phyloP scores from a whole-genome alignment of 2,797 vertebrate species.

The Synanceia verrucosa region DNA sequence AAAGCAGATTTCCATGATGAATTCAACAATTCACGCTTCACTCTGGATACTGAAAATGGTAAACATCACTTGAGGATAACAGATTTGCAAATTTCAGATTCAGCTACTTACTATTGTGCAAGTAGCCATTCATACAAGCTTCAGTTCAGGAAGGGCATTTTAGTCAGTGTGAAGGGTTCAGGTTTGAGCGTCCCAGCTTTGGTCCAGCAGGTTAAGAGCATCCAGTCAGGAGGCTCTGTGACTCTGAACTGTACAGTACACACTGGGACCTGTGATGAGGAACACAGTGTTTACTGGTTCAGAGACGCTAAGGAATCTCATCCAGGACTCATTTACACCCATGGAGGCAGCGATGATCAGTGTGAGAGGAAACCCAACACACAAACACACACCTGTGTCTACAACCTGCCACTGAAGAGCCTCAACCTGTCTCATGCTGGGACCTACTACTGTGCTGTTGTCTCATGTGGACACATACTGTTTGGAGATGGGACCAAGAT shows the following conservation, averaged over 20 bases:
- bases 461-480: conserved; percentile 58
- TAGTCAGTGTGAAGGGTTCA: conserved; percentile 7
- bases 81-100: conserved; percentile 14
- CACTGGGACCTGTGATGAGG: conserved; percentile 43
- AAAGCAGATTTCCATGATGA: conserved; percentile 1
- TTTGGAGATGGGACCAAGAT: conserved; percentile 39
- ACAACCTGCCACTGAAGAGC: not conserved
- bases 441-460: conserved; percentile 65
- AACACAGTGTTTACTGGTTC: conserved; percentile 62
- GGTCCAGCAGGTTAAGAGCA: conserved; percentile 20
- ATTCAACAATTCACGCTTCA: conserved; percentile 14
- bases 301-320: conserved; percentile 24
- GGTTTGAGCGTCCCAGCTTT: not conserved
- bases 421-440: conserved; percentile 27
- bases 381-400: conserved; percentile 18
- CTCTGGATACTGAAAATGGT: not conserved
- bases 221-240: conserved; percentile 37
- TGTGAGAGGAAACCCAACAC: conserved; percentile 27
- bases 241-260: conserved; percentile 58
- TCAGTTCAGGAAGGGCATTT: not conserved
- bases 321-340: conserved; percentile 48
- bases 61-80: not conserved
- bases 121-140: not conserved
- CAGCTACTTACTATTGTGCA: conserved; percentile 49
- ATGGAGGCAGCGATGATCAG: conserved; percentile 17